A percentile compares a stretch with the other conserved stretches of the same genome.
Conservation (phyloP, 2,888 invertebrate species). For the Pachycephus smyrnensis region DNA sequence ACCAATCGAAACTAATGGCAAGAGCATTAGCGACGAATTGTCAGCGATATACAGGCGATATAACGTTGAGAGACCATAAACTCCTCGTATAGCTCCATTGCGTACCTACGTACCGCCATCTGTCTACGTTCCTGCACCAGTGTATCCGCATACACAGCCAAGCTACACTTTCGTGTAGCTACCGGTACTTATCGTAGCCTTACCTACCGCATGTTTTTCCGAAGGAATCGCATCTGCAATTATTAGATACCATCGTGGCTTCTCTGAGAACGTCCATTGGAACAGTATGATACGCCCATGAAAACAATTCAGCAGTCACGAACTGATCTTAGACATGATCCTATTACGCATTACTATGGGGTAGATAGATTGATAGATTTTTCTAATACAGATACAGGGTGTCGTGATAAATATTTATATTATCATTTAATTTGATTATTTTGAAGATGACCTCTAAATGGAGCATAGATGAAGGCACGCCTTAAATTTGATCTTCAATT, state of each 20-base stretch:
- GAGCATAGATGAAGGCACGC: no score
- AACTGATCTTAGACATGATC: no score
- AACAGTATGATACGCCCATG: no score
- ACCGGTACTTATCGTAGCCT: background rate
- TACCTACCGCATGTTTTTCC: conserved; percentile 1
- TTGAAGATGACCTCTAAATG: no score
- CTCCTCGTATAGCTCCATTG: conserved; percentile 57
- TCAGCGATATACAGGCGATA: conserved; percentile 61
- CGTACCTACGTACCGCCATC: conserved; percentile 41
- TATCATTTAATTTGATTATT: no score
- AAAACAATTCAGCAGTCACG: no score
- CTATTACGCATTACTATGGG: no score
- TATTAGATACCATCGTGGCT: background rate
- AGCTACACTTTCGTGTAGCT: background rate
- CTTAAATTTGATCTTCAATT: background rate
- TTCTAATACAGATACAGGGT: no score
- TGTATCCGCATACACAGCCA: background rate
- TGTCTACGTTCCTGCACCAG: background rate
- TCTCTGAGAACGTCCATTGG: no score
- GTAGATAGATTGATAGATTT: no score
- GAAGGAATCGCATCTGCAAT: background rate
- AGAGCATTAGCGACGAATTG: conserved; percentile 62
- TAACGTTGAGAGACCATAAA: conserved; percentile 64
- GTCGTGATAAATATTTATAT: no score
- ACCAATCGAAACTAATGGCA: conserved; percentile 60